Percentiles rank a stretch among this genome's conserved stretches.
phyloP scores from a whole-genome alignment of 2,888 invertebrate species.

The Ennomos erosarius region DNA sequence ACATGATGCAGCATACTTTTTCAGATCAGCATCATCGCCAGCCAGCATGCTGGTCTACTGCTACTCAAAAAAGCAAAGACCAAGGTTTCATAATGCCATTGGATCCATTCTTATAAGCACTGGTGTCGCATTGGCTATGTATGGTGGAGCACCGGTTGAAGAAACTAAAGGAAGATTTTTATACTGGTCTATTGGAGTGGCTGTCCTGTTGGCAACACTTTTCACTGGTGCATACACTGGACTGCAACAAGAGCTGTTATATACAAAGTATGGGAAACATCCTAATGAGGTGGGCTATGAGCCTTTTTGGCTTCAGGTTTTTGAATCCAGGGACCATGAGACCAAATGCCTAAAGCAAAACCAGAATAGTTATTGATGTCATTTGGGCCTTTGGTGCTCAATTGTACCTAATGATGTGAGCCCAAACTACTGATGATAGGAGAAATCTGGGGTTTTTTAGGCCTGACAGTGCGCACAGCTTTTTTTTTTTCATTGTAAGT shows the following conservation, averaged over 20 bases:
- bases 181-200: slow-evolving; percentile 74
- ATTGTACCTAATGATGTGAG: too few relatives aligned
- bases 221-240: slow-evolving; percentile 76
- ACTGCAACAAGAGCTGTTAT: slow-evolving; percentile 74
- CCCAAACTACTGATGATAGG: too few relatives aligned
- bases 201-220: slow-evolving; percentile 64
- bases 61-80: slow-evolving; percentile 62
- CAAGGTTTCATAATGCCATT: slow-evolving; percentile 62
- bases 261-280: slow-evolving; percentile 74
- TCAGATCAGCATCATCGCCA: slow-evolving; percentile 76
- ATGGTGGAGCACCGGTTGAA: slow-evolving; percentile 69
- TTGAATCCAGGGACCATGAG: too few relatives aligned
- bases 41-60: slow-evolving; percentile 78
- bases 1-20: too few relatives aligned
- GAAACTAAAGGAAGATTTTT: slow-evolving; percentile 63
- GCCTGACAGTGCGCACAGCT: too few relatives aligned
- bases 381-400: too few relatives aligned
- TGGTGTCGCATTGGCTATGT: slow-evolving; percentile 73
- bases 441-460: too few relatives aligned
- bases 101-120: slow-evolving; percentile 72
- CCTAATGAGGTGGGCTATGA: slow-evolving; percentile 66
- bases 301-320: too few relatives aligned
- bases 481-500: too few relatives aligned
- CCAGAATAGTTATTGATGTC: too few relatives aligned
- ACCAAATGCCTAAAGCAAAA: too few relatives aligned